Conservation (phyloP, 1,140 invertebrate genomes). For the Drosophila obscura region DNA sequence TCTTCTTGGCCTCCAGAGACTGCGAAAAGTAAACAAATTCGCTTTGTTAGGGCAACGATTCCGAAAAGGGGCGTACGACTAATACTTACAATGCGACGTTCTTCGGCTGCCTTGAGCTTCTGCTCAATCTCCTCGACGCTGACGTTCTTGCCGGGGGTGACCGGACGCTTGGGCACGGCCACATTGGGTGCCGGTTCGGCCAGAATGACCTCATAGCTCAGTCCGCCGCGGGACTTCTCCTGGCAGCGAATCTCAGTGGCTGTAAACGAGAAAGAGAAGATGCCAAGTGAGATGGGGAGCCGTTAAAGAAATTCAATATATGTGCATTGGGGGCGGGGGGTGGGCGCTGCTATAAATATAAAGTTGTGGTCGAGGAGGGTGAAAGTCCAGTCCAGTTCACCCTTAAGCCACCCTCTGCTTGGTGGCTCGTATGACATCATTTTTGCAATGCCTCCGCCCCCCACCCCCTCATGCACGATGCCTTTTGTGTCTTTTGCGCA, state of each 20-base stretch:
- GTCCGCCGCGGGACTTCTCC: constrained; percentile 93
- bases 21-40: constrained; percentile 69
- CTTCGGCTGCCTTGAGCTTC: constrained; percentile 95
- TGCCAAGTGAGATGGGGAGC: not conserved
- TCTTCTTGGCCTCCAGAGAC: constrained; percentile 93
- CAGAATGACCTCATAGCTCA: constrained; percentile 96
- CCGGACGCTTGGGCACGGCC: constrained; percentile 86
- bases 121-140: constrained; percentile 94
- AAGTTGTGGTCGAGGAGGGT: constrained; percentile 25
- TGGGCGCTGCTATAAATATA: constrained; percentile 6
- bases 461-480: not conserved
- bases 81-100: constrained; percentile 91
- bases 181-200: constrained; percentile 90
- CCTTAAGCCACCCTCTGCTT: constrained; percentile 5
- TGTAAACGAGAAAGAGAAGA: constrained; percentile 76
- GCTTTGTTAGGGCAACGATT: too few relatives aligned
- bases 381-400: constrained; percentile 15
- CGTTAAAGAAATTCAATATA: constrained; percentile 64
- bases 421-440: constrained; percentile 24
- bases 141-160: constrained; percentile 86
- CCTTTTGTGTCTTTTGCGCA: too few relatives aligned
- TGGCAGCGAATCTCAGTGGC: constrained; percentile 95
- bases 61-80: not conserved
- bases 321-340: constrained; percentile 33
- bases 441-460: constrained; percentile 16